These are phyloP conservation scores for Alcis repandata DNA, from an alignment of 2,888 invertebrate genomes.

Conservation along the genomic window DNA sequence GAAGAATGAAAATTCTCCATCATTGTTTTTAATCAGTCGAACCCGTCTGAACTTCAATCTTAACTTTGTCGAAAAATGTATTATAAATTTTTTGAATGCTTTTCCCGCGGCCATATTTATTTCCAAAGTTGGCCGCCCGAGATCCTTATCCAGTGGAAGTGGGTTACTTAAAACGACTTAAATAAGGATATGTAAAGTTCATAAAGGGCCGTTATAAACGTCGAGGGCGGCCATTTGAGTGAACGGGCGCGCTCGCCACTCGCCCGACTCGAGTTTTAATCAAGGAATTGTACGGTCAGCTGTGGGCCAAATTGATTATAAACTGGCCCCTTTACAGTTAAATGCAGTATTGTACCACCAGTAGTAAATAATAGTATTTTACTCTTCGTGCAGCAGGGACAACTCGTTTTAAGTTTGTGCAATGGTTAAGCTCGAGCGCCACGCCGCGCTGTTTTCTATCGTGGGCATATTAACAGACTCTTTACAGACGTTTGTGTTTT, in stretches of 20 bases:
- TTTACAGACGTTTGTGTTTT: too few relatives aligned
- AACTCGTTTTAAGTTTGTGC: too few relatives aligned
- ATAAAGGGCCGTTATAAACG: conserved; percentile 50
- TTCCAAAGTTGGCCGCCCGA: conserved; percentile 41
- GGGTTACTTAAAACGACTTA: conserved; percentile 52
- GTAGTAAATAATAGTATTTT: too few relatives aligned
- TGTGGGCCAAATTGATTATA: conserved; percentile 7
- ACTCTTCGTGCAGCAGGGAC: too few relatives aligned
- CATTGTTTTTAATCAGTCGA: conserved; percentile 29
- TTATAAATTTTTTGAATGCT: conserved; percentile 31
- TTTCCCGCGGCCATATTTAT: conserved; percentile 41
- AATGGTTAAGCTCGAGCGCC: too few relatives aligned
- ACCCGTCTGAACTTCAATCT: conserved; percentile 15
- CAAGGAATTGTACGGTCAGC: conserved; percentile 51
- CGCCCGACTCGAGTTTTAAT: conserved; percentile 53
- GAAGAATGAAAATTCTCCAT: conserved; percentile 4
- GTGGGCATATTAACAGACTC: too few relatives aligned
- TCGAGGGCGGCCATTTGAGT: conserved; percentile 39
- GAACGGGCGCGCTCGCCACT: conserved; percentile 39
- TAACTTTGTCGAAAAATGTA: conserved; percentile 27
- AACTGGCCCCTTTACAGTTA: not conserved
- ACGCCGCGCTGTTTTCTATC: too few relatives aligned
- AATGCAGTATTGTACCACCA: too few relatives aligned
- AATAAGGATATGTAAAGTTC: conserved; percentile 53
- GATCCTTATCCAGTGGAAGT: conserved; percentile 45